These are phyloP conservation scores for Thunnus maccoyii DNA, from an alignment of 2,113 vertebrate genomes.

Conservation along the genomic window DNA sequence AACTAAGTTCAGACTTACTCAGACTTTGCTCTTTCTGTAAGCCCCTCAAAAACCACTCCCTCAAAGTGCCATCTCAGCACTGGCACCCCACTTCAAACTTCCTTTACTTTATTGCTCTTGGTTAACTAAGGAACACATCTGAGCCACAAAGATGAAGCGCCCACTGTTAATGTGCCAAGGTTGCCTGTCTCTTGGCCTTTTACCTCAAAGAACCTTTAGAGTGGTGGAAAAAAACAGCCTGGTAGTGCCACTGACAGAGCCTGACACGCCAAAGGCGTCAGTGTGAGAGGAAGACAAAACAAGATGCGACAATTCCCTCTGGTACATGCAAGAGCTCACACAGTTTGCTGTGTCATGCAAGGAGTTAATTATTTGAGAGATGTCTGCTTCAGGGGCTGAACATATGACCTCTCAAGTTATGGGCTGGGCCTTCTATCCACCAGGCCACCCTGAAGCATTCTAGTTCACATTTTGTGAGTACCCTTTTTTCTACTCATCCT, in stretches of 20 bases:
- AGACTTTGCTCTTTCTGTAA: slow-evolving; percentile 14
- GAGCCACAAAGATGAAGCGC: slow-evolving; percentile 40
- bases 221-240: slow-evolving; percentile 42
- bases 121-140: slow-evolving; percentile 30
- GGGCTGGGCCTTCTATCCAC: slow-evolving; percentile 25
- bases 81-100: slow-evolving; percentile 42
- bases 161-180: slow-evolving; percentile 48
- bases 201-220: slow-evolving; percentile 68
- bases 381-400: slow-evolving; percentile 15
- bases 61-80: slow-evolving; percentile 57
- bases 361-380: slow-evolving; percentile 20
- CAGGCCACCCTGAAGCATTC: slow-evolving; percentile 28
- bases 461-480: slow-evolving; percentile 35
- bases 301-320: slow-evolving; percentile 18
- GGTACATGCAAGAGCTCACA: slow-evolving; percentile 3
- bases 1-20: background rate
- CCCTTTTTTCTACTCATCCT: slow-evolving; percentile 33
- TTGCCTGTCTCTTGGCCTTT: slow-evolving; percentile 46
- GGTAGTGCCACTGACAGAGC: slow-evolving; percentile 31
- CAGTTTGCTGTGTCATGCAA: slow-evolving; percentile 25
- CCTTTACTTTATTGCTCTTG: slow-evolving; percentile 54
- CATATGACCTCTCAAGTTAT: slow-evolving; percentile 12
- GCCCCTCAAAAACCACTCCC: slow-evolving; percentile 24
- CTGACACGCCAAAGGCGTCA: slow-evolving; percentile 41
- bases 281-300: slow-evolving; percentile 55